Conservation (phyloP, 2,797 vertebrate species). For the Poeciliopsis turneri region DNA sequence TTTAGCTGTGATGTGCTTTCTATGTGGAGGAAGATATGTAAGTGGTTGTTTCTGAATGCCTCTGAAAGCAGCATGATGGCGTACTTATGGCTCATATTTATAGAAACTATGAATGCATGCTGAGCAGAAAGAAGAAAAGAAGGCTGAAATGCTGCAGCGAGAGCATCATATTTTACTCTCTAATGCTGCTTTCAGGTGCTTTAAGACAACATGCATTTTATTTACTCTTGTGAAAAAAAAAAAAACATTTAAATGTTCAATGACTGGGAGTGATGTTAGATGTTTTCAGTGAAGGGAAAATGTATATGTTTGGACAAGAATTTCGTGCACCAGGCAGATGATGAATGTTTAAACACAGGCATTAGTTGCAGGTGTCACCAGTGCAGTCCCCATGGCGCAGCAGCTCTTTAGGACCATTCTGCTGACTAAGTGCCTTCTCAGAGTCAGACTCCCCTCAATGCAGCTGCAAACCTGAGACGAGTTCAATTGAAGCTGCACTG, state of each 20-base stretch:
- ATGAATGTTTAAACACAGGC: slow-evolving; percentile 45
- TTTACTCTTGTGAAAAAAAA: slow-evolving; percentile 4
- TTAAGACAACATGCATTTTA: slow-evolving; percentile 28
- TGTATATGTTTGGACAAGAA: slow-evolving; percentile 9
- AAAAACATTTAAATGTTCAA: slow-evolving; percentile 2
- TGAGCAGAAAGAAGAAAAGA: slow-evolving; percentile 41
- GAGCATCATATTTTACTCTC: slow-evolving; percentile 30
- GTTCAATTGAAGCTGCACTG: slow-evolving; percentile 77
- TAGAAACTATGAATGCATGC: slow-evolving; percentile 54
- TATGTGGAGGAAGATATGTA: slow-evolving; percentile 52
- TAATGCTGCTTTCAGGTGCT: slow-evolving; percentile 24
- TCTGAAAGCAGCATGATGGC: slow-evolving; percentile 48
- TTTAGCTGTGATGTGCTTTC: slow-evolving; percentile 55
- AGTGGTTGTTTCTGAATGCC: slow-evolving; percentile 46
- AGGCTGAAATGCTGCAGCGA: slow-evolving; percentile 36
- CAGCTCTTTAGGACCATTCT: slow-evolving; percentile 61
- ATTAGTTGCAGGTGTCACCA: slow-evolving; percentile 49
- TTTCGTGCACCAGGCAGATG: slow-evolving; percentile 31
- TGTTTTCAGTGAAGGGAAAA: slow-evolving; percentile 16
- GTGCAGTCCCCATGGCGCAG: slow-evolving; percentile 48
- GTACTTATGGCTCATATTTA: slow-evolving; percentile 67
- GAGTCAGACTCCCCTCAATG: slow-evolving; percentile 53
- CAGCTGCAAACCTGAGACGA: slow-evolving; percentile 64
- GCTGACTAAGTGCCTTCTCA: slow-evolving; percentile 71
- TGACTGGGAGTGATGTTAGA: background rate